Percentiles rank a stretch among this genome's conserved stretches.
Conservation (phyloP, 2,888 invertebrate genomes). For the Pocota personata region DNA sequence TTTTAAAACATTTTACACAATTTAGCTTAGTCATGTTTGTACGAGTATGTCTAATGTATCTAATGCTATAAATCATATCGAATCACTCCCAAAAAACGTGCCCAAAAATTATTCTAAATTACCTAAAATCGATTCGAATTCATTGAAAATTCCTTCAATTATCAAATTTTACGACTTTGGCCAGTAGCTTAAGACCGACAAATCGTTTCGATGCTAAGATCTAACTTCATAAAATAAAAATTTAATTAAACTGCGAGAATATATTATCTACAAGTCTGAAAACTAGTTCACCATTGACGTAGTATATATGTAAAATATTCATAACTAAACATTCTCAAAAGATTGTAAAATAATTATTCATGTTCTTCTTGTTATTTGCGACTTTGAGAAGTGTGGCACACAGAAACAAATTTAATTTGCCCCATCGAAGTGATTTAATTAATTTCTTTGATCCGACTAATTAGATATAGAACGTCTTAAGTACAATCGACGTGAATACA, state of each 20-base stretch:
- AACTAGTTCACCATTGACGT: slow-evolving; percentile 40
- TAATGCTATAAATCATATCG: neutral
- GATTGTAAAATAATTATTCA: neutral
- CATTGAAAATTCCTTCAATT: slow-evolving; percentile 2
- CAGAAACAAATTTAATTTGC: neutral
- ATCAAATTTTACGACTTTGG: neutral
- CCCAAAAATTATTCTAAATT: neutral
- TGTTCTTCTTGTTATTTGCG: neutral
- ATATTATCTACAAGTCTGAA: neutral
- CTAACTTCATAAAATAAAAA: neutral
- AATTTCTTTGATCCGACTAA: neutral
- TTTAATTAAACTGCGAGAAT: neutral
- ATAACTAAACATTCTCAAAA: neutral
- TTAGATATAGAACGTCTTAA: neutral
- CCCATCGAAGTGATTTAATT: neutral
- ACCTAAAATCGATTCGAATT: neutral
- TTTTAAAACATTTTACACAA: neutral
- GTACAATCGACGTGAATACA: neutral
- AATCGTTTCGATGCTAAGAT: neutral
- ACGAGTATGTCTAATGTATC: neutral
- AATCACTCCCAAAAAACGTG: slow-evolving; percentile 5
- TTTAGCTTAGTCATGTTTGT: neutral
- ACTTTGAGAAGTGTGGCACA: slow-evolving; percentile 2
- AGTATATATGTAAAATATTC: neutral
- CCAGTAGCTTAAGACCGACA: slow-evolving; percentile 1